Evolutionary conservation across 2,113 vertebrate genomes (phyloP).

Genomic region (Spheniscus mendiculus): DNA sequence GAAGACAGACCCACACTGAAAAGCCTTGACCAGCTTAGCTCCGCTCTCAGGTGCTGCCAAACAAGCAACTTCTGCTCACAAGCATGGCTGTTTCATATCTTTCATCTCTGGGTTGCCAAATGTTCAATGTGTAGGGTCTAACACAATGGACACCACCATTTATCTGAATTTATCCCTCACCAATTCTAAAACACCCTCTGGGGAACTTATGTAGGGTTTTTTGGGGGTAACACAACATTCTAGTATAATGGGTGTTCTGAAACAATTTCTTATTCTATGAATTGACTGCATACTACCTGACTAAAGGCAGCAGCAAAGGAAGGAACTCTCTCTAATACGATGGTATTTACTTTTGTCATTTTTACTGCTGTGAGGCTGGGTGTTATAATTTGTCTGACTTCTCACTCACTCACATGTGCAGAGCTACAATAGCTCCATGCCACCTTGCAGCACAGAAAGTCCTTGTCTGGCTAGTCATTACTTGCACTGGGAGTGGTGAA

Average conservation of each 20-base stretch:
- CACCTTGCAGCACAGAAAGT: neutral
- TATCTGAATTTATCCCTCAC: neutral
- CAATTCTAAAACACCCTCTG: neutral
- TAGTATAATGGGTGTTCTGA: neutral
- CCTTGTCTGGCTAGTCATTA: neutral
- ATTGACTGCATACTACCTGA: neutral
- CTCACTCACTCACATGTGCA: neutral
- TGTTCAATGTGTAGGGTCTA: neutral
- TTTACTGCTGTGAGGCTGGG: neutral
- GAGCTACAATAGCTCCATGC: neutral
- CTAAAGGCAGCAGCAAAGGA: neutral
- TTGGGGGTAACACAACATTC: neutral
- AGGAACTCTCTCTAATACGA: neutral
- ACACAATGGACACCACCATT: neutral
- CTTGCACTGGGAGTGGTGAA: neutral
- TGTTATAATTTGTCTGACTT: neutral
- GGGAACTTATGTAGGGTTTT: accelerated
- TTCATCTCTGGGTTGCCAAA: neutral
- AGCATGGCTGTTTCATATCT: neutral
- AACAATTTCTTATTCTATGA: neutral
- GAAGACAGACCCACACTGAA: neutral
- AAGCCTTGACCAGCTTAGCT: neutral
- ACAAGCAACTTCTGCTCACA: neutral
- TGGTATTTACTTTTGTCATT: neutral
- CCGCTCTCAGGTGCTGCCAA: neutral